These are phyloP conservation scores for Contarinia nasturtii DNA, from an alignment of 1,140 invertebrate genomes.

Conservation along the genomic window DNA sequence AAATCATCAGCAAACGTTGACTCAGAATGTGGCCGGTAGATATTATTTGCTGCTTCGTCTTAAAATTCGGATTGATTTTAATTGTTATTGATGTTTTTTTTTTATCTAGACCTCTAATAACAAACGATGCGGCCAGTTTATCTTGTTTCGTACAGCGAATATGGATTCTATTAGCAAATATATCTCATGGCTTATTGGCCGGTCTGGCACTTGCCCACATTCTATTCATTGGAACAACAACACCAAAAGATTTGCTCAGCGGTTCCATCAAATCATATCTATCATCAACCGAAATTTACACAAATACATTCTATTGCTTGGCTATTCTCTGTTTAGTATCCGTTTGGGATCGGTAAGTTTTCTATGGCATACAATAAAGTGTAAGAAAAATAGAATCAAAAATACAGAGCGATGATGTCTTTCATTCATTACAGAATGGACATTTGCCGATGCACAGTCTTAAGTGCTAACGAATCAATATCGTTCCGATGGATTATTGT, in stretches of 20 bases:
- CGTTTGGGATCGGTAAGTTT: conserved; percentile 22
- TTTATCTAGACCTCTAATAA: neutral
- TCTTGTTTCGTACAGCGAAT: conserved; percentile 23
- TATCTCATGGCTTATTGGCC: conserved; percentile 23
- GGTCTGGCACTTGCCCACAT: conserved; percentile 23
- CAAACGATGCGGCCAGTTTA: conserved; percentile 8
- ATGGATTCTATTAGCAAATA: conserved; percentile 22
- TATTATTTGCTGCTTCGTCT: no score
- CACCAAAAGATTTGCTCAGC: conserved; percentile 20
- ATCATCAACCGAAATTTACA: conserved; percentile 19
- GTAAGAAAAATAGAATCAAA: neutral
- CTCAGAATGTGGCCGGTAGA: conserved; percentile 1
- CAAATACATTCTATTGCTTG: conserved; percentile 23
- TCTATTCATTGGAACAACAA: conserved; percentile 19
- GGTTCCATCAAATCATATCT: conserved; percentile 19
- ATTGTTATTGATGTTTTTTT: no score
- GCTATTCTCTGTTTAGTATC: conserved; percentile 22
- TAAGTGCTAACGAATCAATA: conserved; percentile 20
- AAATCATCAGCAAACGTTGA: conserved; percentile 1
- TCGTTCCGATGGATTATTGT: conserved; percentile 24
- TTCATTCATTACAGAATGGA: conserved; percentile 15
- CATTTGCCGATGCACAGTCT: conserved; percentile 20
- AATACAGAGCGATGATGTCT: neutral
- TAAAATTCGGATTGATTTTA: no score
- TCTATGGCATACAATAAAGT: neutral